Conservation (phyloP, 2,113 vertebrate species). For the Psittacus erithacus region DNA sequence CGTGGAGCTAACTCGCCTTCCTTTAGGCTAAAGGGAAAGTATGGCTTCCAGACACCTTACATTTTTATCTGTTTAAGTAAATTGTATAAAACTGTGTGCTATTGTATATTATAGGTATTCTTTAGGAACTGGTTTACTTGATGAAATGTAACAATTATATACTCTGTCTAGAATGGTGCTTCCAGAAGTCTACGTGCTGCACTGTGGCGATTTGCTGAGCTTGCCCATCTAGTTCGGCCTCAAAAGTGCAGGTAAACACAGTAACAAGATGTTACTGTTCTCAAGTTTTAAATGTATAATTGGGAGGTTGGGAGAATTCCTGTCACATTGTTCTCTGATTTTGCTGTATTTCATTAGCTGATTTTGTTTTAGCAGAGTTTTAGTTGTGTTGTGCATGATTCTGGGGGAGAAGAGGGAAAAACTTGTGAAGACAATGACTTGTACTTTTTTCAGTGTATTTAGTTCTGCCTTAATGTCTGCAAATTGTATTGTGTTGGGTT, state of each 20-base stretch:
- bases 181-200: conserved; percentile 93
- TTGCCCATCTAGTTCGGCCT: conserved; percentile 93
- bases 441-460: not conserved
- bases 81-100: not conserved
- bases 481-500: not conserved
- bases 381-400: not conserved
- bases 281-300: not conserved
- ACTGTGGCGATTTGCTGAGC: conserved; percentile 96
- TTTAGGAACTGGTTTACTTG: not conserved
- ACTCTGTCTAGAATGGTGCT: conserved; percentile 86
- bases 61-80: not conserved
- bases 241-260: conserved; percentile 93
- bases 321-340: not conserved
- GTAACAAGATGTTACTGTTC: not conserved
- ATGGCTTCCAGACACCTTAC: not conserved
- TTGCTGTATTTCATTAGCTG: not conserved
- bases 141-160: not conserved
- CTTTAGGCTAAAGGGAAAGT: not conserved
- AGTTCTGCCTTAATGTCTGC: not conserved
- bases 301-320: not conserved
- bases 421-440: not conserved
- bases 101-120: not conserved
- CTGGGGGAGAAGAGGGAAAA: not conserved
- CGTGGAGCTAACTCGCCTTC: not conserved
- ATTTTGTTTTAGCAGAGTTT: not conserved